Conservation (phyloP, 2,797 vertebrate genomes). For the Cyclura pinguis region DNA sequence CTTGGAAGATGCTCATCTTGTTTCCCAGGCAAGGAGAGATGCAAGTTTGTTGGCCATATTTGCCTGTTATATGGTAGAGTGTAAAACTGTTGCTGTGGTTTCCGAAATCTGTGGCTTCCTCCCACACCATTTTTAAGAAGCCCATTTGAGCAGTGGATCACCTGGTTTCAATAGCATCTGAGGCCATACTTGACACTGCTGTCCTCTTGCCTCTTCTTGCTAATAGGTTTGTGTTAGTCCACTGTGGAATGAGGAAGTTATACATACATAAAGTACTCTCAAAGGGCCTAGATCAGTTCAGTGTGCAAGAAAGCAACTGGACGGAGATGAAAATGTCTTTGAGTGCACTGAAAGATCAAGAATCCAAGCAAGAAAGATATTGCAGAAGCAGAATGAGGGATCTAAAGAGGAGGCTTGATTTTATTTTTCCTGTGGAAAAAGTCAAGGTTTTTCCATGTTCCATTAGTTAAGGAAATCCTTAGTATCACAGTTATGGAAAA, state of each 20-base stretch:
- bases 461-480: background rate
- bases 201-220: background rate
- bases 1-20: background rate
- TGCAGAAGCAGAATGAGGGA: background rate
- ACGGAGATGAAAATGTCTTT: background rate
- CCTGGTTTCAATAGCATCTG: background rate
- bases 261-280: background rate
- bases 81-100: background rate
- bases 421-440: background rate
- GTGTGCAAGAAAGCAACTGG: background rate
- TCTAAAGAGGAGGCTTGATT: background rate
- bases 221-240: background rate
- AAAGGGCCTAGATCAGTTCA: background rate
- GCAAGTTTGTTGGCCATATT: background rate
- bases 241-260: conserved; percentile 10
- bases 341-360: background rate
- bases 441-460: background rate
- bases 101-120: background rate
- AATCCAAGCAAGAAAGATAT: background rate
- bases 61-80: background rate
- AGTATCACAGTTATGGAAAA: background rate
- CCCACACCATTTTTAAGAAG: background rate
- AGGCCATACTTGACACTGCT: background rate
- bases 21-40: background rate
- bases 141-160: background rate